Evolutionary conservation across 1,140 invertebrate genomes (phyloP).

Genomic region (Lepidostoma basale): DNA sequence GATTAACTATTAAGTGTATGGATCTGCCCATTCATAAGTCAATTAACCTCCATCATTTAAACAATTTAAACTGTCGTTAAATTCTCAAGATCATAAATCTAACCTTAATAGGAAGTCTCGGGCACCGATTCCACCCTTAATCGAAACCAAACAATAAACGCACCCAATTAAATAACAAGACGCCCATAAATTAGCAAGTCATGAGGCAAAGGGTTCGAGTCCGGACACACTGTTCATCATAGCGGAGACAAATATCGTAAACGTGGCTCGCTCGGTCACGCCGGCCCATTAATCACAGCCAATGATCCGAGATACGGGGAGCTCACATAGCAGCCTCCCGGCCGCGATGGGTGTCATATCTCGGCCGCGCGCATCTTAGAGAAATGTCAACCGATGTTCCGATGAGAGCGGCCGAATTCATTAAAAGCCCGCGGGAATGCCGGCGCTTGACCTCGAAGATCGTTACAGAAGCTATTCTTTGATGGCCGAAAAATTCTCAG

Average conservation of each 20-base stretch:
- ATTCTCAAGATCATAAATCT: neutral
- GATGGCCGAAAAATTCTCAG: conserved; percentile 16
- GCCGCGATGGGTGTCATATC: conserved; percentile 35
- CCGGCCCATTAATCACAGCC: conserved; percentile 32
- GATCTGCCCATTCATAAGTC: too few species aligned
- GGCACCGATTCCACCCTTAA: neutral
- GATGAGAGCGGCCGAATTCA: conserved; percentile 24
- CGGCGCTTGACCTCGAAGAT: conserved; percentile 24
- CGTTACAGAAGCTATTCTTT: conserved; percentile 20
- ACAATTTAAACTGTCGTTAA: neutral
- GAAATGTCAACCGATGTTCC: conserved; percentile 29
- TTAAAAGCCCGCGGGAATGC: conserved; percentile 31
- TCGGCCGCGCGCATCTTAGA: neutral
- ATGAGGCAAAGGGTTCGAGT: conserved; percentile 13
- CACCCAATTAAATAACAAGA: conserved; percentile 18
- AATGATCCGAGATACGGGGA: conserved; percentile 8
- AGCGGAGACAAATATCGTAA: conserved; percentile 33
- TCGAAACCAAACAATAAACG: conserved; percentile 9
- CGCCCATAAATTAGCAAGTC: conserved; percentile 18
- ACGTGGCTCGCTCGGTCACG: conserved; percentile 22
- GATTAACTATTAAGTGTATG: too few species aligned
- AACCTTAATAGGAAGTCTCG: neutral
- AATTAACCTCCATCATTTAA: too few species aligned
- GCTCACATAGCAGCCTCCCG: conserved; percentile 12
- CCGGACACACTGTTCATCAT: conserved; percentile 14